Evolutionary conservation across 1,140 invertebrate species (phyloP).

Genomic region (Sitophilus oryzae): DNA sequence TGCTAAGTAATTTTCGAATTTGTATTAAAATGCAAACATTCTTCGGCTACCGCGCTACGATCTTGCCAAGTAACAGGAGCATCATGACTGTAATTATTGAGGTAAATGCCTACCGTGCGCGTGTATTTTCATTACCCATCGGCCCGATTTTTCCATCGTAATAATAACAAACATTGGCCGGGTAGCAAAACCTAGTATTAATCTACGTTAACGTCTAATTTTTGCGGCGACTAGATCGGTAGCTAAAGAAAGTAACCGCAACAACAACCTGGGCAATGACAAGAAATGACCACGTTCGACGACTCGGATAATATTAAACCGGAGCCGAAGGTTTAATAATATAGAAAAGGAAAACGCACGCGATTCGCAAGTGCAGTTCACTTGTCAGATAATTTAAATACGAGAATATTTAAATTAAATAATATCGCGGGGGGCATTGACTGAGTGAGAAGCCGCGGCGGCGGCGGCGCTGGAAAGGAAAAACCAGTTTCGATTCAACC

Average conservation of each 20-base stretch:
- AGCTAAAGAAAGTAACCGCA: not conserved
- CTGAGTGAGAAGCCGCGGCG: no score
- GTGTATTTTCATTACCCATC: not conserved
- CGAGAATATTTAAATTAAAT: conserved; percentile 23
- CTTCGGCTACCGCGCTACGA: not conserved
- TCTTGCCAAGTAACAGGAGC: not conserved
- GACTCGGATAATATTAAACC: not conserved
- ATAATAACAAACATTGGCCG: not conserved
- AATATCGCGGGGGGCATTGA: conserved; percentile 21
- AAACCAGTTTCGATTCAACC: conserved; percentile 20
- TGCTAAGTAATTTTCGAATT: not conserved
- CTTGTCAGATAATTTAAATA: conserved; percentile 26
- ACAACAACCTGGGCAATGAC: not conserved
- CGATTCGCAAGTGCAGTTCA: conserved; percentile 13
- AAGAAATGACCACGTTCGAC: not conserved
- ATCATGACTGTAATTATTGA: not conserved
- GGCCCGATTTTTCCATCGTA: not conserved
- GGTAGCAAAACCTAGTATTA: not conserved
- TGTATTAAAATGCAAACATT: not conserved
- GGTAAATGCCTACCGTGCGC: not conserved
- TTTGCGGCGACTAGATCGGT: not conserved
- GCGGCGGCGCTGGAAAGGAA: not conserved
- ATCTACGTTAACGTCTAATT: not conserved
- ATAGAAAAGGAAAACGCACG: conserved; percentile 14
- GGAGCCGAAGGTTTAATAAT: not conserved